phyloP scores from a whole-genome alignment of 2,888 invertebrate species.

The Troides aeacus region DNA sequence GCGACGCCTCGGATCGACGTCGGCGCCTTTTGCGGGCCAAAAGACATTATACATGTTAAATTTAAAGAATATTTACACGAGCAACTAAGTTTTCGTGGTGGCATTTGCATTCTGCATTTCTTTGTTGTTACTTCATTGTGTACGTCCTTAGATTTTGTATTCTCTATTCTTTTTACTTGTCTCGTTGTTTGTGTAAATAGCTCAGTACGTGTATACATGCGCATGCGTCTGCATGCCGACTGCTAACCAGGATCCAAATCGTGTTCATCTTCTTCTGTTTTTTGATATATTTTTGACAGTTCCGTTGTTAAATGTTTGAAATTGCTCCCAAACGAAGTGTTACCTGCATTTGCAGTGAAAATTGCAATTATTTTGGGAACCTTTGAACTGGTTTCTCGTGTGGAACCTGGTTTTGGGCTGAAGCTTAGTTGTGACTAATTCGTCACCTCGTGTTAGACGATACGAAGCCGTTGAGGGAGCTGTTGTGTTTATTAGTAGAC shows the following conservation, averaged over 20 bases:
- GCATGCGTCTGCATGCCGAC: slow-evolving; percentile 15
- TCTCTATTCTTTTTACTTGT: not conserved
- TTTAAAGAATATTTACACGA: slow-evolving; percentile 39
- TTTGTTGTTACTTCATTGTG: slow-evolving; percentile 24
- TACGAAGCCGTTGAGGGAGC: slow-evolving; percentile 38
- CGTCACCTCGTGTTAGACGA: slow-evolving; percentile 42
- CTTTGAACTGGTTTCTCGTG: slow-evolving; percentile 29
- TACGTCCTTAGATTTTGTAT: slow-evolving; percentile 16
- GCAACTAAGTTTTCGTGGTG: slow-evolving; percentile 30
- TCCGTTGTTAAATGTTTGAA: not conserved
- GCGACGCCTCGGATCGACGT: slow-evolving; percentile 40
- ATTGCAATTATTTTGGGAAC: not conserved
- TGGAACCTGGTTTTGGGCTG: slow-evolving; percentile 32
- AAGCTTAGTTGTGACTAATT: slow-evolving; percentile 46
- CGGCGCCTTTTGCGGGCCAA: slow-evolving; percentile 63
- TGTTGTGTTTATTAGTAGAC: slow-evolving; percentile 55
- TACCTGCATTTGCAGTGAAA: too few relatives aligned
- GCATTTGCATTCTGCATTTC: slow-evolving; percentile 33
- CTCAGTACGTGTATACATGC: slow-evolving; percentile 3
- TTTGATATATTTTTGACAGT: slow-evolving; percentile 16
- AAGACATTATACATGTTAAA: slow-evolving; percentile 58
- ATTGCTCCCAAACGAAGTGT: slow-evolving; percentile 9
- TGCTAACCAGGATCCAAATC: slow-evolving; percentile 14
- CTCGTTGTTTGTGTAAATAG: slow-evolving; percentile 10
- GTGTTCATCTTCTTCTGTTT: slow-evolving; percentile 23